Percentiles rank a stretch among this genome's conserved stretches.
phyloP scores from a whole-genome alignment of 1,140 invertebrate genomes.

The Asbolus verrucosus region DNA sequence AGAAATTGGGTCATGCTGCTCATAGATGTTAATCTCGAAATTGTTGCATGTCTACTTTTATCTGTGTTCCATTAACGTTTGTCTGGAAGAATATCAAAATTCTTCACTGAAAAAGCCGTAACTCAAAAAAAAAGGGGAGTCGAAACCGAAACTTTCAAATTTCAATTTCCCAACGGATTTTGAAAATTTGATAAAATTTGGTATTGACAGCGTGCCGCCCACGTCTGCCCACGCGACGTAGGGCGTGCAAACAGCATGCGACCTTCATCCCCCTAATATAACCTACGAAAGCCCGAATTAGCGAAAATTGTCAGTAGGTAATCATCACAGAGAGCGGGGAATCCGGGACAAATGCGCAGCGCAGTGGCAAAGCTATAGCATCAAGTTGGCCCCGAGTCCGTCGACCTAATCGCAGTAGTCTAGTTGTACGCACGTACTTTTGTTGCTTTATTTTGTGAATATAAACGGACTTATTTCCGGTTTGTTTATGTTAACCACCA shows the following conservation, averaged over 20 bases:
- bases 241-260: neutral
- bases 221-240: conserved; percentile 9
- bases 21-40: neutral
- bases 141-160: no score
- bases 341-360: conserved; percentile 41
- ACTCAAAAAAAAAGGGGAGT: no score
- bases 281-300: conserved; percentile 21
- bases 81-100: neutral
- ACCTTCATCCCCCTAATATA: conserved; percentile 20
- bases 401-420: conserved; percentile 54
- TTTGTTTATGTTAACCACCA: conserved; percentile 32
- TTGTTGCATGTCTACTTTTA: neutral
- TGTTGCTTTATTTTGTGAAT: conserved; percentile 45
- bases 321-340: conserved; percentile 26
- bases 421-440: conserved; percentile 48
- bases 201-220: no score
- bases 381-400: conserved; percentile 49
- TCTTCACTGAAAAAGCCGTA: no score
- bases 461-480: conserved; percentile 40
- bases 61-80: neutral
- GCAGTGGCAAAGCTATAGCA: conserved; percentile 31
- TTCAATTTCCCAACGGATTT: no score
- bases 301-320: conserved; percentile 17
- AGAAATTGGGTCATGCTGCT: conserved; percentile 30
- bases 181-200: no score